Evolutionary conservation across 2,888 invertebrate species (phyloP).

Genomic region (Arrhopalites spinosus): DNA sequence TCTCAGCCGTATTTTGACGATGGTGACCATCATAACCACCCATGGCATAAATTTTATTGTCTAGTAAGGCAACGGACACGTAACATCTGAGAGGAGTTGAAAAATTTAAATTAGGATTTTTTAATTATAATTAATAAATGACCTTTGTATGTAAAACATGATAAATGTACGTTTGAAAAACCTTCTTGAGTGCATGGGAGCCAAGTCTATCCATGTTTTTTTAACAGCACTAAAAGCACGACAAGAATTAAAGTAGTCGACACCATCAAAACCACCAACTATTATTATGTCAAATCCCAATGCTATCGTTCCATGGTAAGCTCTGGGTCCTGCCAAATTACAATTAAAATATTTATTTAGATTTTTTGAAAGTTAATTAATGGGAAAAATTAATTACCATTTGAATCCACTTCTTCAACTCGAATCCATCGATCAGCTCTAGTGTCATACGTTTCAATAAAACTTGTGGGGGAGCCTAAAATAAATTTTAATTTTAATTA

Average conservation of each 20-base stretch:
- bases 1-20: constrained; percentile 83
- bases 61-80: constrained; percentile 79
- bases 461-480: constrained; percentile 66
- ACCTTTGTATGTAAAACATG: no score
- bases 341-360: neutral
- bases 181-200: constrained; percentile 83
- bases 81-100: no score
- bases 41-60: constrained; percentile 78
- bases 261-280: constrained; percentile 92
- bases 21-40: constrained; percentile 81
- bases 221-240: constrained; percentile 84
- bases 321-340: constrained; percentile 70
- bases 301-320: constrained; percentile 92
- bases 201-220: constrained; percentile 80
- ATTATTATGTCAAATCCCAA: constrained; percentile 83
- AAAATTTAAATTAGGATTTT: no score
- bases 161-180: no score
- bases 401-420: constrained; percentile 78
- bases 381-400: constrained; percentile 39
- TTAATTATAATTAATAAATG: no score
- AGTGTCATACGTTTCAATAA: constrained; percentile 87
- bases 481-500: constrained; percentile 32
- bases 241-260: constrained; percentile 83
- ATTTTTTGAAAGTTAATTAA: neutral
- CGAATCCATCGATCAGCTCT: constrained; percentile 82